Evolutionary conservation across 2,113 vertebrate species (phyloP).

Genomic region (Cyanocitta stelleri): DNA sequence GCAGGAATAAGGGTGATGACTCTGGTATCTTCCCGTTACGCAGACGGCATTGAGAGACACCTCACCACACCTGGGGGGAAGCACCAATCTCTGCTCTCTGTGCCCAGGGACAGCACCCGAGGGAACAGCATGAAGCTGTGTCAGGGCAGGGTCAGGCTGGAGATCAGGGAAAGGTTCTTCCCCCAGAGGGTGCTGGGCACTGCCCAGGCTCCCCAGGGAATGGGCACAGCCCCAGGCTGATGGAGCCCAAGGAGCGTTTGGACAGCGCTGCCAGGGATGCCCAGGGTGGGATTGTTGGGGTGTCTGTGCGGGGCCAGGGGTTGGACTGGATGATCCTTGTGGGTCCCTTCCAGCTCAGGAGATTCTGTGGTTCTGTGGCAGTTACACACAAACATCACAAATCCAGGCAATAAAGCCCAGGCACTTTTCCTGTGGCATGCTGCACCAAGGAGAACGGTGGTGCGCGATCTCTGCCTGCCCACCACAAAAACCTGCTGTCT

Average conservation of each 20-base stretch:
- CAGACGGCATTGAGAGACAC: background rate
- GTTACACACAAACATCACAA: background rate
- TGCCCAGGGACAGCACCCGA: background rate
- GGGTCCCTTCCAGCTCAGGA: background rate
- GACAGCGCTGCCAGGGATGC: background rate
- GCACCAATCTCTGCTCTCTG: background rate
- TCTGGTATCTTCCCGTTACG: background rate
- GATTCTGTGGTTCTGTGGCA: background rate
- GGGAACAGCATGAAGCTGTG: background rate
- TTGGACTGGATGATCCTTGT: background rate
- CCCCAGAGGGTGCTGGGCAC: background rate
- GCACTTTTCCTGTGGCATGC: background rate
- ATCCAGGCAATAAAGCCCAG: background rate
- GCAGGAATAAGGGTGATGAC: background rate
- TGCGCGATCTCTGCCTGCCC: background rate
- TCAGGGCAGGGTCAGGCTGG: background rate
- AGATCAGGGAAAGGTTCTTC: background rate
- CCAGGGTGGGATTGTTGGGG: background rate
- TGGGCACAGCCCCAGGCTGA: background rate
- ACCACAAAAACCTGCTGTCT: background rate
- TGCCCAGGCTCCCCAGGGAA: background rate
- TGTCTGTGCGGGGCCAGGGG: background rate
- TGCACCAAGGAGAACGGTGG: background rate
- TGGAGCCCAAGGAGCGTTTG: background rate
- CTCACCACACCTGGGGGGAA: background rate